Conservation (phyloP, 2,888 invertebrate species). For the Drosophila lacicola region DNA sequence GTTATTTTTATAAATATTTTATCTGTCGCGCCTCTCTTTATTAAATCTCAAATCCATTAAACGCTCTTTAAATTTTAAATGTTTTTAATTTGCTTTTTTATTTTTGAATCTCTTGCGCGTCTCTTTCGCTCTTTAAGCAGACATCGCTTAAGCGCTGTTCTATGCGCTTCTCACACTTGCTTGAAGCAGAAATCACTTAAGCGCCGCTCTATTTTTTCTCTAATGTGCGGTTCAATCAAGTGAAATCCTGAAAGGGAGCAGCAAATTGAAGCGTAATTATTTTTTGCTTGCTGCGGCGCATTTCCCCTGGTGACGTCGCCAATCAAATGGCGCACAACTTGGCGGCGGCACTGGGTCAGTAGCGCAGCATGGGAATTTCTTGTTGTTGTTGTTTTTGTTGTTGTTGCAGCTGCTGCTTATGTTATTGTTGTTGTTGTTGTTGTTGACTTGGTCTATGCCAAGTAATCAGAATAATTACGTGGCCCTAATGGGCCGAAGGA, state of each 20-base stretch:
- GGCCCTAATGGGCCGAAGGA: conserved; percentile 69
- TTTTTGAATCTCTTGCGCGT: not conserved
- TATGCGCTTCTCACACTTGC: conserved; percentile 2
- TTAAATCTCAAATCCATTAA: not conserved
- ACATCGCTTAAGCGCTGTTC: conserved; percentile 35
- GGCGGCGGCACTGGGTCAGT: conserved; percentile 70
- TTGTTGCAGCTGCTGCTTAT: not conserved
- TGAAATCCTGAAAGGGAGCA: conserved; percentile 59
- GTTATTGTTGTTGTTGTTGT: conserved; percentile 14
- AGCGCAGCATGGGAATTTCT: conserved; percentile 66
- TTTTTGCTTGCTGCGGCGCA: conserved; percentile 71
- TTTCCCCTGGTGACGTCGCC: conserved; percentile 72
- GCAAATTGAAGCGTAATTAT: conserved; percentile 79
- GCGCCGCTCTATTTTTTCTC: conserved; percentile 30
- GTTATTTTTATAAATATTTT: not conserved
- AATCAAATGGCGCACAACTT: conserved; percentile 56
- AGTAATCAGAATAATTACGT: conserved; percentile 78
- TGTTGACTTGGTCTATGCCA: conserved; percentile 48
- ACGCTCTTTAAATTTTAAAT: not conserved
- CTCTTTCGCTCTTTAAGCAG: not conserved
- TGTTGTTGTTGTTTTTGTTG: conserved; percentile 8
- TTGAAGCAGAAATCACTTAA: conserved; percentile 36
- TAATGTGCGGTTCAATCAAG: conserved; percentile 63
- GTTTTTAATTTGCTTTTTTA: not conserved
- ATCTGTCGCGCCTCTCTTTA: not conserved